Evolutionary conservation across 2,113 vertebrate genomes (phyloP), one percentile per base, ranked within the genome.

Genomic region (Mormoops blainvillei): DNA sequence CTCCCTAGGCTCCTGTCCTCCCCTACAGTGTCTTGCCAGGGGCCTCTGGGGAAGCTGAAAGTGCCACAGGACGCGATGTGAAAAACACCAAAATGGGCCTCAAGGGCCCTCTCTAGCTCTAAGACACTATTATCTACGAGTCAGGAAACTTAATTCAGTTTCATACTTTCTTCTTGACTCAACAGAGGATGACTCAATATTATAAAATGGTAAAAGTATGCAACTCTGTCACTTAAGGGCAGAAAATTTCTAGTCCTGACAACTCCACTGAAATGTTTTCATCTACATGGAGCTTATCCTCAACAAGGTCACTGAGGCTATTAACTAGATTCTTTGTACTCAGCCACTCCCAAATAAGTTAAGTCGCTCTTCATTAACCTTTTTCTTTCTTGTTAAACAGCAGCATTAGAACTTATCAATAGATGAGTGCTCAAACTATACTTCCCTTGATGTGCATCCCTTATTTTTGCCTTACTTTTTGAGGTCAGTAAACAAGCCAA

Each of bases 401-500:
- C 97, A 96, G 74, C 92, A 97, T 96, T 95, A 97, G 84, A 93
- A 96, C 96, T 89, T 91, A 97, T 76, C 70, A 22, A 0, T 91
- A 97, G 96, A 98, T 97, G 93, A 98, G 94, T 80, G 67, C 67
- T 82, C 36, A 36, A 93, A 96, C 76, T 96, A 28, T 84, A 90
- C n/a, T 14, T 74, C 31, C 65, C 41, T 78, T 93, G 81, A 94
- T 94, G 82, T 80, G 48, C 92, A 77, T 97, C 97, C 97, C 97
- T 94, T 95, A 91, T 97, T 96, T 98, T 93, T 96, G 87, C 93
- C 95, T 98, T 96, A 95, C 92, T 91, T 96, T 94, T 95, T 1
- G 41, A 98, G 98, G 98, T 98, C 98, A 98, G 87, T 88, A 95
- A 94, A 96, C 82, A 98, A 96, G 63, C 94, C 97, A 96, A 95